A percentile compares a stretch with the other conserved stretches of the same genome.
Conservation (phyloP, 1,140 invertebrate genomes). For the Cyphomyrmex costatus region DNA sequence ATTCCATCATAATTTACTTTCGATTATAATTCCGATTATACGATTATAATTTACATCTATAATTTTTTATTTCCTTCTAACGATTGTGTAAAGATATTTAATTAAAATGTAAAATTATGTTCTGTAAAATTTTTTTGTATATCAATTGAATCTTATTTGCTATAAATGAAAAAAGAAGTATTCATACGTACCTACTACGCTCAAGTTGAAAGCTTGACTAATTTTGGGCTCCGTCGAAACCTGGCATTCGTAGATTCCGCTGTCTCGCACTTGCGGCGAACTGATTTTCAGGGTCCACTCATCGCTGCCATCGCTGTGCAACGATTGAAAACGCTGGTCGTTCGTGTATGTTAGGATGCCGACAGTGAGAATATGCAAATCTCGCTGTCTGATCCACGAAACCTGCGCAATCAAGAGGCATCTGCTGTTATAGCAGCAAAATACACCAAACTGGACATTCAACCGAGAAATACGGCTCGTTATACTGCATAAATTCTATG, state of each 20-base stretch:
- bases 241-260: slow-evolving; percentile 93
- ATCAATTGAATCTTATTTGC: slow-evolving; percentile 15
- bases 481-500: background rate
- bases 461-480: background rate
- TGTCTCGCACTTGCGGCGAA: slow-evolving; percentile 92
- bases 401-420: slow-evolving; percentile 86
- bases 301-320: slow-evolving; percentile 94
- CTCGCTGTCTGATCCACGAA: slow-evolving; percentile 92
- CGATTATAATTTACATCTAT: background rate
- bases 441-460: background rate
- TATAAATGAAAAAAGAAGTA: background rate
- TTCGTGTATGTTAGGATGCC: slow-evolving; percentile 92
- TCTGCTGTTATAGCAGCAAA: background rate
- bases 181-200: slow-evolving; percentile 92
- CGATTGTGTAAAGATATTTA: no score
- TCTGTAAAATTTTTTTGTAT: background rate
- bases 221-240: slow-evolving; percentile 95
- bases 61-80: background rate
- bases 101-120: no score
- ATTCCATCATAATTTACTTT: background rate
- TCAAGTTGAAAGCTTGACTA: slow-evolving; percentile 92
- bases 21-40: background rate
- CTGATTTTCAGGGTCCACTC: slow-evolving; percentile 95
- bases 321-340: slow-evolving; percentile 91
- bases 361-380: slow-evolving; percentile 92